These are phyloP conservation scores for Pseudomyrmex sp. DNA, from an alignment of 1,140 invertebrate genomes.

Conservation along the genomic window DNA sequence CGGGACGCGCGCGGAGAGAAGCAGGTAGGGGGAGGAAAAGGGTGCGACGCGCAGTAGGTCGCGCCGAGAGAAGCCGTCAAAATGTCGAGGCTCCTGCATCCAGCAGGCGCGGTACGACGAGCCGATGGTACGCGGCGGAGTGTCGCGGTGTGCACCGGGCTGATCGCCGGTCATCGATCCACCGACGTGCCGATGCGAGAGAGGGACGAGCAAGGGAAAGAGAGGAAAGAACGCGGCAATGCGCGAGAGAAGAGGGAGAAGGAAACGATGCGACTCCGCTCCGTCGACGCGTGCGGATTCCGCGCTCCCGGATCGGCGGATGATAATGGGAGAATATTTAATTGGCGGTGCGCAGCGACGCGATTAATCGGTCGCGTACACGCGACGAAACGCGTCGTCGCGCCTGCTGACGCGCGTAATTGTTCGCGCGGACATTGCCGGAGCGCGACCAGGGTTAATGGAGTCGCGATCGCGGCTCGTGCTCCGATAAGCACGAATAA, in stretches of 20 bases:
- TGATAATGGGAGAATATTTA: constrained; percentile 51
- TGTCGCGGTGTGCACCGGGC: constrained; percentile 59
- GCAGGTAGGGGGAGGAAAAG: constrained; percentile 20
- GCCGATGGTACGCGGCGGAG: constrained; percentile 67
- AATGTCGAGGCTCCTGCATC: constrained; percentile 72
- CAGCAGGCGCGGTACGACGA: constrained; percentile 66
- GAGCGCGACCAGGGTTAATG: too few species aligned
- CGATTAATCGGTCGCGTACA: constrained; percentile 20
- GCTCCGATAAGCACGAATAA: background rate
- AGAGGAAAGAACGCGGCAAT: background rate
- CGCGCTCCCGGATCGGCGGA: constrained; percentile 9
- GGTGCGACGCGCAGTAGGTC: constrained; percentile 60
- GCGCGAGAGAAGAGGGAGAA: constrained; percentile 4
- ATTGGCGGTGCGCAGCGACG: constrained; percentile 16
- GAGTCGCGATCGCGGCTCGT: background rate
- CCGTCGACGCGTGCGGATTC: background rate
- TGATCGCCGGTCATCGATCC: constrained; percentile 72
- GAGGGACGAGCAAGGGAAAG: background rate
- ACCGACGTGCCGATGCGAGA: constrained; percentile 68
- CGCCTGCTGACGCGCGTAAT: constrained; percentile 6
- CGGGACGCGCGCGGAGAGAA: background rate
- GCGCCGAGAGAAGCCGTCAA: constrained; percentile 72
- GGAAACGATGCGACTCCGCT: constrained; percentile 2
- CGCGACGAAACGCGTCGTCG: constrained; percentile 9
- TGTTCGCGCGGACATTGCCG: background rate